These are phyloP conservation scores for Nothocercus nigrocapillus DNA, from an alignment of 2,113 vertebrate species.

Conservation along the genomic window DNA sequence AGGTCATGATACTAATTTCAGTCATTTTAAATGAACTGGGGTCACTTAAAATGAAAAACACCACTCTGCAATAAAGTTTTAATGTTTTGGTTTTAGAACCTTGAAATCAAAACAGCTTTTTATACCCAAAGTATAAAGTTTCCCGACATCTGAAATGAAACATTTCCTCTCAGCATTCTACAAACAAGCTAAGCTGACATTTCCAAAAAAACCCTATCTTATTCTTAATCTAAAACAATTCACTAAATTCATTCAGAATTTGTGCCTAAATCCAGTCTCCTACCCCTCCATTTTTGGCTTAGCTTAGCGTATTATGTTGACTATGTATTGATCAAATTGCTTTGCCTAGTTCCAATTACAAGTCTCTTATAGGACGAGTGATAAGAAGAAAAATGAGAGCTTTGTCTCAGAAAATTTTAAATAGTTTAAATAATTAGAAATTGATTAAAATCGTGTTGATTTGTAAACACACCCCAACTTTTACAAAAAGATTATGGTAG, in stretches of 20 bases:
- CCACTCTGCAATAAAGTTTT: neutral
- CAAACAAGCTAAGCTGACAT: neutral
- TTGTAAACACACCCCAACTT: neutral
- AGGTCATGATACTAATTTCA: neutral
- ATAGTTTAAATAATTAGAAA: neutral
- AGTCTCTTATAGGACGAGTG: neutral
- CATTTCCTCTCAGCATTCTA: neutral
- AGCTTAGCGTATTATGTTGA: neutral
- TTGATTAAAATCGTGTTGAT: neutral
- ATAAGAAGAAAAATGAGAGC: neutral
- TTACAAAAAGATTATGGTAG: neutral
- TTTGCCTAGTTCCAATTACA: neutral
- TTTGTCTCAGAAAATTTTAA: neutral
- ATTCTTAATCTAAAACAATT: neutral
- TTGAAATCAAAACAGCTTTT: neutral
- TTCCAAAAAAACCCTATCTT: neutral
- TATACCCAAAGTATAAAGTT: neutral
- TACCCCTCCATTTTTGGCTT: neutral
- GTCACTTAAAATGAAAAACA: neutral
- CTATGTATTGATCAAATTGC: neutral
- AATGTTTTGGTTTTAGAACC: neutral
- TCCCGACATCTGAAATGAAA: neutral
- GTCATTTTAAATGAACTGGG: neutral
- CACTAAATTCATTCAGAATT: neutral
- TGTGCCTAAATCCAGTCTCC: neutral